A percentile compares a stretch with the other conserved stretches of the same genome.
These are phyloP conservation scores for Epinotia brunnichana DNA, from an alignment of 2,888 invertebrate species.

Conservation along the genomic window DNA sequence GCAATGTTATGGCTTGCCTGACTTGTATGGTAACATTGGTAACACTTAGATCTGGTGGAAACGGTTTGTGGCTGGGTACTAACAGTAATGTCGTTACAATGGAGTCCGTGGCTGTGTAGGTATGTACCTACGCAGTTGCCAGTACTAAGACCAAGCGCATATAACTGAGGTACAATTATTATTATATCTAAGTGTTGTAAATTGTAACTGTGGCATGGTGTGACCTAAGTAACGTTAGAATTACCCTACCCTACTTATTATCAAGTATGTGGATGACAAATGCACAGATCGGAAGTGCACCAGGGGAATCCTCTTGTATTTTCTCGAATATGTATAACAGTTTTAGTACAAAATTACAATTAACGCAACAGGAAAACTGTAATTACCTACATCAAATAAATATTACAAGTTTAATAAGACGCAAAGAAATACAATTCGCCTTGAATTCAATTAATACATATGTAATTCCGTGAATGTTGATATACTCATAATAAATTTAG, in stretches of 20 bases:
- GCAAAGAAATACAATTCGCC: background rate
- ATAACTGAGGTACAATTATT: too few relatives aligned
- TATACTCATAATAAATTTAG: background rate
- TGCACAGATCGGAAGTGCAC: background rate
- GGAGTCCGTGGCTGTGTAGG: too few relatives aligned
- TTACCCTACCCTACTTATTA: too few relatives aligned
- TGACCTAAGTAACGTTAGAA: too few relatives aligned
- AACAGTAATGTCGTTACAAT: background rate
- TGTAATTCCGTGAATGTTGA: background rate
- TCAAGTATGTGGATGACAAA: background rate
- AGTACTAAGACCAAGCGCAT: too few relatives aligned
- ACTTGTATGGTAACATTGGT: too few relatives aligned
- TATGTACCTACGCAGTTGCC: background rate
- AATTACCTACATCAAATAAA: background rate
- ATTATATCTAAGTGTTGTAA: too few relatives aligned
- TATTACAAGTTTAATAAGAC: constrained; percentile 1
- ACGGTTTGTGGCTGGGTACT: background rate
- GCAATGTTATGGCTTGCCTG: background rate
- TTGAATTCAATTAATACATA: background rate
- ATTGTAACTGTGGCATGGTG: too few relatives aligned
- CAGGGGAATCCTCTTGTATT: constrained; percentile 10
- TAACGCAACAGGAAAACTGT: constrained; percentile 30
- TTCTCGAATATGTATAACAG: background rate
- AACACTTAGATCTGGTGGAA: background rate
- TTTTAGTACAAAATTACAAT: constrained; percentile 4